phyloP scores from a whole-genome alignment of 2,113 vertebrate genomes.

The Lagopus muta region DNA sequence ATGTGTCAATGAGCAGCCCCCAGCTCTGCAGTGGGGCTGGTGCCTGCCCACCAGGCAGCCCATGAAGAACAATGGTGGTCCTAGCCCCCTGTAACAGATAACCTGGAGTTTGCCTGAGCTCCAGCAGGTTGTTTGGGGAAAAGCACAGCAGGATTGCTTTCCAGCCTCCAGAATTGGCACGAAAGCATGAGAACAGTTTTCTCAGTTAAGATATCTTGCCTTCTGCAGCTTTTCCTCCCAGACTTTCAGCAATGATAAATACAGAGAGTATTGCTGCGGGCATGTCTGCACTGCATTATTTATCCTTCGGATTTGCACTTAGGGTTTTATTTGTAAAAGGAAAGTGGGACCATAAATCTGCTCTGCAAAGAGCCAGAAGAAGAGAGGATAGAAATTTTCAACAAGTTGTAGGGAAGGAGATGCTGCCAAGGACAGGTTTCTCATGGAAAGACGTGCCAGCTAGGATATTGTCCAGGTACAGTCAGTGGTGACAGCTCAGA shows the following conservation, averaged over 20 bases:
- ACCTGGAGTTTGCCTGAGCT: background rate
- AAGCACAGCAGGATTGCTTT: background rate
- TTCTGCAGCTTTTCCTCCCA: constrained; percentile 38
- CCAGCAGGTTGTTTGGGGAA: background rate
- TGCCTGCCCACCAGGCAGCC: background rate
- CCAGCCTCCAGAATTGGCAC: background rate
- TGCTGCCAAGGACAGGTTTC: constrained; percentile 9
- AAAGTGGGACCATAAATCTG: constrained; percentile 48
- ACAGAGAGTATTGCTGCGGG: background rate
- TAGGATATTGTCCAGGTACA: background rate
- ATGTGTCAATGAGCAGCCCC: background rate
- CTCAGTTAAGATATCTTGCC: constrained; percentile 19
- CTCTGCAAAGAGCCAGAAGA: constrained; percentile 12
- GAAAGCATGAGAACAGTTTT: background rate
- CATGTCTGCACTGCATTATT: constrained; percentile 31
- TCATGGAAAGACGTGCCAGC: background rate
- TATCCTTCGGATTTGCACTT: constrained; percentile 46
- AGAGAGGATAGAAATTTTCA: constrained; percentile 40
- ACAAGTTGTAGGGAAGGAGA: background rate
- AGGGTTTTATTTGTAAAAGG: constrained; percentile 50
- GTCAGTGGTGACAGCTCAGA: background rate
- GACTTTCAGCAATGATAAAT: constrained; percentile 16
- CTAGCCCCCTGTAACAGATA: background rate
- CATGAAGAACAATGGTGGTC: background rate
- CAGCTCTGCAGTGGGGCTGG: background rate